phyloP scores from a whole-genome alignment of 2,888 invertebrate species.

The Notodonta dromedarius region DNA sequence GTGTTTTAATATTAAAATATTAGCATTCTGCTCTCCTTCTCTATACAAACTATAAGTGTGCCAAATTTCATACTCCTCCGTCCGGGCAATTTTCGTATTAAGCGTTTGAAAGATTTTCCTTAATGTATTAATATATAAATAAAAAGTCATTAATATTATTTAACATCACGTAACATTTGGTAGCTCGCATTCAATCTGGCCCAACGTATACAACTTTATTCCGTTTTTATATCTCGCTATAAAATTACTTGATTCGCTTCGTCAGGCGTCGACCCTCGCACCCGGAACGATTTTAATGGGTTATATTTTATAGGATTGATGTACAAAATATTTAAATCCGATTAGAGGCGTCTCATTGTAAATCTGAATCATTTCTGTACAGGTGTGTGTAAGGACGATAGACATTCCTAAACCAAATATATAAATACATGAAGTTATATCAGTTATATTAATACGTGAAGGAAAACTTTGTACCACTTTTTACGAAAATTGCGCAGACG shows the following conservation, averaged over 20 bases:
- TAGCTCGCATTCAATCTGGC: constrained; percentile 30
- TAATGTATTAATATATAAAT: too few relatives aligned
- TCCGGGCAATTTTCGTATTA: too few relatives aligned
- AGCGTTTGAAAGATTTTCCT: too few relatives aligned
- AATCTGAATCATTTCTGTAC: constrained; percentile 10
- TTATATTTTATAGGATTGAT: constrained; percentile 56
- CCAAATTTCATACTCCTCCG: too few relatives aligned
- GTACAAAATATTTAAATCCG: constrained; percentile 48
- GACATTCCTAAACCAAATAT: constrained; percentile 26
- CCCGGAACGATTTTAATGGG: constrained; percentile 47
- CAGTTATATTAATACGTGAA: too few relatives aligned
- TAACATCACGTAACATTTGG: constrained; percentile 22
- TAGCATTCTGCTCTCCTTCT: too few relatives aligned
- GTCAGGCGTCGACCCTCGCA: constrained; percentile 52
- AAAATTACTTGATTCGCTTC: constrained; percentile 55
- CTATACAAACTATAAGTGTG: too few relatives aligned
- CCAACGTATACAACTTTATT: constrained; percentile 33
- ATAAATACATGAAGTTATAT: too few relatives aligned
- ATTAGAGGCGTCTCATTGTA: constrained; percentile 33
- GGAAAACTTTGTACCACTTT: too few relatives aligned
- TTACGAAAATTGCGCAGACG: too few relatives aligned
- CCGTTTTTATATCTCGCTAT: constrained; percentile 60
- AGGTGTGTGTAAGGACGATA: constrained; percentile 32
- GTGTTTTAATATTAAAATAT: too few relatives aligned
- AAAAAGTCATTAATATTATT: too few relatives aligned